Conservation (phyloP, 1,140 invertebrate species). For the Ridgeia piscesae region DNA sequence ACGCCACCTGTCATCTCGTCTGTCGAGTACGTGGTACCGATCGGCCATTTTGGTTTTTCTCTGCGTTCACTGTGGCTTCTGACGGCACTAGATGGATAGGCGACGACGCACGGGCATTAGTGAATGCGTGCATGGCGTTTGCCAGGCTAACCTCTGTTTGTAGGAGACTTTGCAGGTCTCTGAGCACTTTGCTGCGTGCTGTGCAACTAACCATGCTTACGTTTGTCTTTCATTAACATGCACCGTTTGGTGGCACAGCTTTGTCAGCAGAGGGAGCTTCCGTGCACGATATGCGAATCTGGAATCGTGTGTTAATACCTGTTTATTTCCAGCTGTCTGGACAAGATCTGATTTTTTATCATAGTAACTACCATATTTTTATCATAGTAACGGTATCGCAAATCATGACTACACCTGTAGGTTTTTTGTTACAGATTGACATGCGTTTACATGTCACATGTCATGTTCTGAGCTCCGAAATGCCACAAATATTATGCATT, state of each 20-base stretch:
- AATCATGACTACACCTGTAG: too few species aligned
- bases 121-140: neutral
- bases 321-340: neutral
- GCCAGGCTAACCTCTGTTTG: neutral
- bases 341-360: neutral
- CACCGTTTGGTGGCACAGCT: neutral
- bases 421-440: too few species aligned
- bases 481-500: too few species aligned
- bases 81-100: neutral
- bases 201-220: neutral
- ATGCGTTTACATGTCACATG: too few species aligned
- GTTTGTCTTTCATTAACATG: neutral
- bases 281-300: neutral
- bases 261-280: neutral
- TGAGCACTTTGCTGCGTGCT: neutral
- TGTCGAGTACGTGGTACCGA: neutral
- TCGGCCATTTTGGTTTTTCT: neutral
- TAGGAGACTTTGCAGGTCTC: neutral
- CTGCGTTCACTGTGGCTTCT: neutral
- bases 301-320: neutral
- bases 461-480: too few species aligned
- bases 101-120: neutral
- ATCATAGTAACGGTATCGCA: too few species aligned
- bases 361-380: too few species aligned
- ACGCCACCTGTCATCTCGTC: neutral